Conservation (phyloP, 2,797 vertebrate genomes). For the Brachymystax lenok region DNA sequence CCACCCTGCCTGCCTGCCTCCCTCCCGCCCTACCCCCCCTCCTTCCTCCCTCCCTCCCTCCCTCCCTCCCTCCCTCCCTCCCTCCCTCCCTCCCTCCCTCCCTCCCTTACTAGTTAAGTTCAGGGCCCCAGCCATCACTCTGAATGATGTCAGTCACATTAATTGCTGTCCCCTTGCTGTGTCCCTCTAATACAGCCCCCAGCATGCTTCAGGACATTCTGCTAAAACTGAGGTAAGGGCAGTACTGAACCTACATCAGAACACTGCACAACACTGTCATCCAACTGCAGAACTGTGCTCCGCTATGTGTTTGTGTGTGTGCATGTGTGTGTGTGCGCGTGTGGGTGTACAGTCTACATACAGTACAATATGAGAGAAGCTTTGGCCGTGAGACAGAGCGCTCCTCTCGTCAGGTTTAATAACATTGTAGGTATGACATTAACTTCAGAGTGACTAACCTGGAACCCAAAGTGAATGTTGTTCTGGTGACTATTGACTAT, state of each 20-base stretch:
- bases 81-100: slow-evolving; percentile 12
- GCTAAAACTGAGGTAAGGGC: slow-evolving; percentile 62
- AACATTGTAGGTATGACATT: too few relatives aligned
- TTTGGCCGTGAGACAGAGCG: too few relatives aligned
- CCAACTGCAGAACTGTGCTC: slow-evolving; percentile 24
- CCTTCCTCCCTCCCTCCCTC: neutral
- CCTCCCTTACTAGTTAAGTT: neutral
- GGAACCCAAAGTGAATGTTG: too few relatives aligned
- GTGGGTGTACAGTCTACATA: too few relatives aligned
- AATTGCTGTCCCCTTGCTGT: slow-evolving; percentile 69
- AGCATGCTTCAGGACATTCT: slow-evolving; percentile 69
- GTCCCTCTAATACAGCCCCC: neutral
- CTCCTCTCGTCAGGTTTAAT: too few relatives aligned
- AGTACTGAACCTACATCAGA: slow-evolving; percentile 39
- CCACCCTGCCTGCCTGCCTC: neutral
- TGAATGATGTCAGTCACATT: slow-evolving; percentile 75
- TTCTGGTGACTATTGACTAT: slow-evolving; percentile 6
- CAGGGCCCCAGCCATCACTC: slow-evolving; percentile 57
- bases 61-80: slow-evolving; percentile 1
- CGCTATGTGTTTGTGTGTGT: neutral
- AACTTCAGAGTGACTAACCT: too few relatives aligned
- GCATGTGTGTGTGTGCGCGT: neutral
- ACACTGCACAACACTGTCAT: too few relatives aligned
- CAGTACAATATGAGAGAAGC: too few relatives aligned
- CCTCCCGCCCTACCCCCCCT: too few relatives aligned